Evolutionary conservation across 2,888 invertebrate species (phyloP).

Genomic region (Tolmerus cingulatus): DNA sequence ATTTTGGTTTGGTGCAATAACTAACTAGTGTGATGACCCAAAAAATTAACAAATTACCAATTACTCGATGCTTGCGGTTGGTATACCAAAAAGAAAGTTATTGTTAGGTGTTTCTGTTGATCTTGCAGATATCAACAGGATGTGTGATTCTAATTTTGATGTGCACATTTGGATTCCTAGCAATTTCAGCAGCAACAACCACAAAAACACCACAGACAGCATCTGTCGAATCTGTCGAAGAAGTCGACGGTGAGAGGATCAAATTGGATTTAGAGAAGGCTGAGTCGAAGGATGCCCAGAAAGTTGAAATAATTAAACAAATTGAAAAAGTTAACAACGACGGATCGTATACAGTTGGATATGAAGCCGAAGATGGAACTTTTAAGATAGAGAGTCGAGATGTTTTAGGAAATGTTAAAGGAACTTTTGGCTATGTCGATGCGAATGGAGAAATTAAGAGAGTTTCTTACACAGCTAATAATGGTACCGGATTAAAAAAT

Average conservation of each 20-base stretch:
- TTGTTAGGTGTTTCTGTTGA: slow-evolving; percentile 48
- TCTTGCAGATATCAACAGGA: slow-evolving; percentile 54
- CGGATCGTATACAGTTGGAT: slow-evolving; percentile 85
- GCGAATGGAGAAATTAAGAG: slow-evolving; percentile 80
- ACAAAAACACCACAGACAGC: slow-evolving; percentile 38
- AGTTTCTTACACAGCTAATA: slow-evolving; percentile 74
- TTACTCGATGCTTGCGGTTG: neutral
- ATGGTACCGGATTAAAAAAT: slow-evolving; percentile 64
- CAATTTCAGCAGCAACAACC: slow-evolving; percentile 40
- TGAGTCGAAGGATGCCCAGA: slow-evolving; percentile 73
- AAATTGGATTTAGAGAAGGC: slow-evolving; percentile 63
- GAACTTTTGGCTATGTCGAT: slow-evolving; percentile 83
- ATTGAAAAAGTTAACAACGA: slow-evolving; percentile 82
- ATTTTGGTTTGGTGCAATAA: neutral
- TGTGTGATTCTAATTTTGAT: slow-evolving; percentile 52
- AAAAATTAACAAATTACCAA: neutral
- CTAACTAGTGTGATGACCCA: neutral
- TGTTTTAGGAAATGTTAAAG: slow-evolving; percentile 80
- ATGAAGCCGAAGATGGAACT: slow-evolving; percentile 85
- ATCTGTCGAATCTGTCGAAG: slow-evolving; percentile 52
- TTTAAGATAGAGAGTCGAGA: slow-evolving; percentile 86
- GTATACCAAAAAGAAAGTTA: slow-evolving; percentile 33
- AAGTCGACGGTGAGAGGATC: slow-evolving; percentile 64
- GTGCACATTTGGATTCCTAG: slow-evolving; percentile 49
- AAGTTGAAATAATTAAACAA: slow-evolving; percentile 82